phyloP scores from a whole-genome alignment of 2,888 invertebrate species.

The Aleiodes leptofemur region DNA sequence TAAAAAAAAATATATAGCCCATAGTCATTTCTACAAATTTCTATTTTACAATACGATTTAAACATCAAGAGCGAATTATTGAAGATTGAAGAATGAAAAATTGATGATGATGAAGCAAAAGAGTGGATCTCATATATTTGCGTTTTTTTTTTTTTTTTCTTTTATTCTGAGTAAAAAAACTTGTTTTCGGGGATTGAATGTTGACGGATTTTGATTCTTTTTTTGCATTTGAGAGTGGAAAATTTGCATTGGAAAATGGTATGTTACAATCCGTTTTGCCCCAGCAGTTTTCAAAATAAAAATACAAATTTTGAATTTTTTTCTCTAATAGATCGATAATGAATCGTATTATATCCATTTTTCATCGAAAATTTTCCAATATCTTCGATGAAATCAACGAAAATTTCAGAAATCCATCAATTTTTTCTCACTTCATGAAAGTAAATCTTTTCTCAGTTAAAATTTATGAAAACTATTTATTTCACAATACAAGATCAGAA shows the following conservation, averaged over 20 bases:
- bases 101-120: background rate
- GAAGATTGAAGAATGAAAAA: conserved; percentile 27
- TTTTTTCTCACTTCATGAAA: too few species aligned
- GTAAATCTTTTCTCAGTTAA: too few species aligned
- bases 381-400: too few species aligned
- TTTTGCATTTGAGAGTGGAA: conserved; percentile 42
- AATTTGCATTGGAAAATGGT: conserved; percentile 42
- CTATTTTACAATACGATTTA: conserved; percentile 66
- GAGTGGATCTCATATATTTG: conserved; percentile 16
- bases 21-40: conserved; percentile 72
- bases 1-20: conserved; percentile 54
- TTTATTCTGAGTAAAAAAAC: background rate
- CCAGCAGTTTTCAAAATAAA: background rate
- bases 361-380: too few species aligned
- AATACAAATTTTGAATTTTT: background rate
- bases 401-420: too few species aligned
- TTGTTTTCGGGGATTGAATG: background rate
- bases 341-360: too few species aligned
- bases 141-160: conserved; percentile 18
- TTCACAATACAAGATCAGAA: too few species aligned
- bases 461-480: too few species aligned
- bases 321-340: too few species aligned
- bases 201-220: too few species aligned
- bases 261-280: too few species aligned
- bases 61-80: conserved; percentile 48